phyloP scores from a whole-genome alignment of 2,888 invertebrate genomes.

The Glyphotaelius pellucidus region DNA sequence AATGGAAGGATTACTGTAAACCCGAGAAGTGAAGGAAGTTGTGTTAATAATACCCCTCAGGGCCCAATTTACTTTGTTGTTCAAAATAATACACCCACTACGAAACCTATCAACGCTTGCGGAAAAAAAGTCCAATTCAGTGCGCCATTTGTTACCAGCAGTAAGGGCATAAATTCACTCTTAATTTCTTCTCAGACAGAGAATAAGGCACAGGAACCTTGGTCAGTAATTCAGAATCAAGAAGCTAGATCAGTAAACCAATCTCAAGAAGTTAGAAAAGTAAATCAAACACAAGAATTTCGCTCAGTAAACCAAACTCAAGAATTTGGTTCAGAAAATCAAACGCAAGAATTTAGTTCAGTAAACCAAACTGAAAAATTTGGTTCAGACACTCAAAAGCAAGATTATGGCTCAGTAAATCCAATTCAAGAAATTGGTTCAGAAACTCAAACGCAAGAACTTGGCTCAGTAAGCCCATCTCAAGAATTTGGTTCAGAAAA shows the following conservation, averaged over 20 bases:
- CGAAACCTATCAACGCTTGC: not conserved
- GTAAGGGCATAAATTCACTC: not conserved
- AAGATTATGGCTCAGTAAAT: not conserved
- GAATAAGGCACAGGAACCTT: not conserved
- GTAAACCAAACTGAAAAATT: not conserved
- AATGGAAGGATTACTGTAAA: not conserved
- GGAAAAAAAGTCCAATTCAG: not conserved
- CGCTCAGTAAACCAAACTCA: not conserved
- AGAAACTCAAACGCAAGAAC: not conserved
- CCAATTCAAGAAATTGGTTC: not conserved
- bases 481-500: constrained; percentile 3
- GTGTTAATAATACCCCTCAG: not conserved
- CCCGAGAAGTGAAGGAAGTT: not conserved
- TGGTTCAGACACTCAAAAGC: not conserved
- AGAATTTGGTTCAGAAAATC: not conserved
- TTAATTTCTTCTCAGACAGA: not conserved
- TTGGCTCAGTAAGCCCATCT: not conserved
- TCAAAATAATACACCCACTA: not conserved
- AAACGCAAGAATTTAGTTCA: not conserved
- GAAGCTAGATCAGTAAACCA: not conserved
- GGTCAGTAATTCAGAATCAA: not conserved
- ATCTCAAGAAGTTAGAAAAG: too few relatives aligned
- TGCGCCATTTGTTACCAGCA: not conserved
- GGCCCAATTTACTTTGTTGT: not conserved
- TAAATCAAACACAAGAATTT: not conserved